Evolutionary conservation across 2,113 vertebrate genomes (phyloP).

Genomic region (Ovis canadensis): DNA sequence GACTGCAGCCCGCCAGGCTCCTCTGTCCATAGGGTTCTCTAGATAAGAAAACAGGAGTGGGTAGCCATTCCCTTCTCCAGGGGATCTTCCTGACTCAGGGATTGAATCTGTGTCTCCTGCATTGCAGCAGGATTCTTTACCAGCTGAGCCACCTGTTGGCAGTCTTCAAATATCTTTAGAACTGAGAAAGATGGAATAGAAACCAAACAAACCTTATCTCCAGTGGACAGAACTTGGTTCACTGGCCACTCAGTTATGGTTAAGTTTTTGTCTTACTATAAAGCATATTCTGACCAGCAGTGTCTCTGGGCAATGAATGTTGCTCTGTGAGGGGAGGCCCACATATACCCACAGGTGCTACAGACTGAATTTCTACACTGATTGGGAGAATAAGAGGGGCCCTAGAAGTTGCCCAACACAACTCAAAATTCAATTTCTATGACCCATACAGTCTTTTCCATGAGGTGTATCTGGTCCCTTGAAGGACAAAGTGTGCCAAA

Average conservation of each 20-base stretch:
- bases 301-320: not conserved
- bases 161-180: not conserved
- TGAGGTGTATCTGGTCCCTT: not conserved
- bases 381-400: not conserved
- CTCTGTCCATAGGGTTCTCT: not conserved
- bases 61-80: not conserved
- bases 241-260: accelerated
- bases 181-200: not conserved
- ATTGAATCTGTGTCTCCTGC: not conserved
- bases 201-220: not conserved
- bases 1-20: not conserved
- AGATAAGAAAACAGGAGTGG: not conserved
- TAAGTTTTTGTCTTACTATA: not conserved
- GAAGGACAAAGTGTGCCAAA: not conserved
- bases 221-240: not conserved
- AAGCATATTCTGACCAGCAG: not conserved
- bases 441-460: not conserved
- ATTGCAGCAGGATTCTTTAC: not conserved
- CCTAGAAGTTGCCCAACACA: not conserved
- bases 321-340: not conserved
- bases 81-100: not conserved
- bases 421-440: not conserved
- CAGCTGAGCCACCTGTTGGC: not conserved
- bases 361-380: not conserved
- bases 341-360: not conserved